phyloP scores from a whole-genome alignment of 2,888 invertebrate genomes.

The Coelopa pilipes region DNA sequence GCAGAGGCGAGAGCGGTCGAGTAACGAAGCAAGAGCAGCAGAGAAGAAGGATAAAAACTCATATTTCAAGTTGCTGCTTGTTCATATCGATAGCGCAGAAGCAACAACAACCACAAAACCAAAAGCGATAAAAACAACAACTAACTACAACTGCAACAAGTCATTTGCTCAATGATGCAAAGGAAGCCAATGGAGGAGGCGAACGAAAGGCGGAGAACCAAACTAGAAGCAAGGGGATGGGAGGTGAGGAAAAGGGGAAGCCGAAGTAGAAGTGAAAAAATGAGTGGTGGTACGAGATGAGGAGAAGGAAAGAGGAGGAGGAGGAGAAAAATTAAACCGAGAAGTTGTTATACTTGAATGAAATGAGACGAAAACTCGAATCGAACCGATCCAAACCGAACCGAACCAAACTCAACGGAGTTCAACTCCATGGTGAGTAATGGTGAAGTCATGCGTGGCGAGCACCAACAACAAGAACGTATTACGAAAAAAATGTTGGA shows the following conservation, averaged over 20 bases:
- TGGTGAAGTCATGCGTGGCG: conserved; percentile 39
- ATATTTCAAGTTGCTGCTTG: conserved; percentile 38
- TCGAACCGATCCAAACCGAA: conserved; percentile 1
- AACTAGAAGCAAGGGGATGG: too few species aligned
- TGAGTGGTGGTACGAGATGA: too few species aligned
- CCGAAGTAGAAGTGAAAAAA: neutral
- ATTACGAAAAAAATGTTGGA: conserved; percentile 15
- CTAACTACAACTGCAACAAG: conserved; percentile 8
- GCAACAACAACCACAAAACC: neutral
- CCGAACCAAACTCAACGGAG: neutral
- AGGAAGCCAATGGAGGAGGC: too few species aligned
- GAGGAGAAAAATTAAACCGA: conserved; percentile 1
- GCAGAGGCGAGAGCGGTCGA: neutral
- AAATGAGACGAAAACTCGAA: conserved; percentile 13
- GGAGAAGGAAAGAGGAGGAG: neutral
- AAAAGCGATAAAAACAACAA: neutral
- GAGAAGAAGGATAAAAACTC: conserved; percentile 24
- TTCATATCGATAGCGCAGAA: neutral
- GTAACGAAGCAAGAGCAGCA: neutral
- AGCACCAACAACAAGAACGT: neutral
- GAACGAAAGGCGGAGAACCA: too few species aligned
- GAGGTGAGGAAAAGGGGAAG: neutral
- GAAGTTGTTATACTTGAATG: conserved; percentile 27
- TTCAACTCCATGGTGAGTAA: conserved; percentile 16
- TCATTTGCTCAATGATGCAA: conserved; percentile 11